Evolutionary conservation across 2,113 vertebrate species (phyloP).

Genomic region (Callionymus lyra): DNA sequence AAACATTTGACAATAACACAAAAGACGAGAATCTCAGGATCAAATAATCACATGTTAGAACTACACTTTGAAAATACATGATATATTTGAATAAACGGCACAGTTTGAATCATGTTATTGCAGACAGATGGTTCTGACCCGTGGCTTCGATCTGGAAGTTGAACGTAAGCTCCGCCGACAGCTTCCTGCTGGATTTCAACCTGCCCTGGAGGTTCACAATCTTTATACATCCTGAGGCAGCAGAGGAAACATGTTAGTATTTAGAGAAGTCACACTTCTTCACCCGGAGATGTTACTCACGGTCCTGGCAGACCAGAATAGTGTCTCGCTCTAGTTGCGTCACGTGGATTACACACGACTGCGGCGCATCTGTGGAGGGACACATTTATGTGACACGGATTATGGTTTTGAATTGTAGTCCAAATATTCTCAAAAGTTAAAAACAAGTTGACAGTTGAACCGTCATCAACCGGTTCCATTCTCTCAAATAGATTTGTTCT

Average conservation of each 20-base stretch:
- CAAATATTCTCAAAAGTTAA: too few species aligned
- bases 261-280: not conserved
- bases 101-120: not conserved
- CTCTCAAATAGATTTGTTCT: too few species aligned
- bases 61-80: too few species aligned
- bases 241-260: not conserved
- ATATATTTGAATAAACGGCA: not conserved
- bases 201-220: conserved; percentile 94
- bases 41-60: too few species aligned
- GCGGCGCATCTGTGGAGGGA: conserved; percentile 78
- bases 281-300: conserved; percentile 66
- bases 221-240: conserved; percentile 84
- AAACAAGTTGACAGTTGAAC: too few species aligned
- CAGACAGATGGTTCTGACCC: conserved; percentile 74
- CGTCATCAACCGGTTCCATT: too few species aligned
- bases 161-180: conserved; percentile 93
- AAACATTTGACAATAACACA: too few species aligned
- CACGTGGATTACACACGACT: conserved; percentile 89
- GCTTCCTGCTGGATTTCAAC: conserved; percentile 92
- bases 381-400: too few species aligned
- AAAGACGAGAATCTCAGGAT: too few species aligned
- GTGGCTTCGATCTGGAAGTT: conserved; percentile 97
- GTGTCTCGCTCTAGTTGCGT: conserved; percentile 96
- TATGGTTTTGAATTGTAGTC: too few species aligned
- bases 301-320: conserved; percentile 92